phyloP scores from a whole-genome alignment of 92 coral and sea anemone species.

The Palythoa caribaeorum region DNA sequence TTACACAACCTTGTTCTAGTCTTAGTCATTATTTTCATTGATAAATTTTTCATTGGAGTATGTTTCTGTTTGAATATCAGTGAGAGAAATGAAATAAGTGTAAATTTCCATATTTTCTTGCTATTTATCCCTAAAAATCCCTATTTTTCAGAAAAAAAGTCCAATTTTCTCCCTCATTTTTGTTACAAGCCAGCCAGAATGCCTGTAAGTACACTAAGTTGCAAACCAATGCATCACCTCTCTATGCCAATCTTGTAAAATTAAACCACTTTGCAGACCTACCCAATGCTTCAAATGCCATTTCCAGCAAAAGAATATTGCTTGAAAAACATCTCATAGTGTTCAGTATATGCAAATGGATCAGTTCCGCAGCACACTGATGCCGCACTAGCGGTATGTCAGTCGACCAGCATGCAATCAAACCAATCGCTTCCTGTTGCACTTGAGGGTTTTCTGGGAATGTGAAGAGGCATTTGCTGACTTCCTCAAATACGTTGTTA shows the following conservation, averaged over 20 bases:
- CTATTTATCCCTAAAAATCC: no score
- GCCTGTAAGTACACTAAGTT: no score
- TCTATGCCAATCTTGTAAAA: neutral
- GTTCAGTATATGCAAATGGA: slow-evolving; percentile 68
- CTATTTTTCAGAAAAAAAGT: no score
- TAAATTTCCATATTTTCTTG: no score
- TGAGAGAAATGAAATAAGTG: no score
- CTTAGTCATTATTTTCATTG: no score
- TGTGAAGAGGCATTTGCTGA: slow-evolving; percentile 44
- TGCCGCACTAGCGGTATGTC: slow-evolving; percentile 82
- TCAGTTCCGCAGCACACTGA: slow-evolving; percentile 86
- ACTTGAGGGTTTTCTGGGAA: slow-evolving; percentile 60
- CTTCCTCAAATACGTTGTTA: slow-evolving; percentile 71
- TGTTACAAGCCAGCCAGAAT: no score
- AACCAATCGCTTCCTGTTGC: slow-evolving; percentile 82
- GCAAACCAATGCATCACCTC: no score
- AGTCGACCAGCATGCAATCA: slow-evolving; percentile 89
- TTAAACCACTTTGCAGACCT: slow-evolving; percentile 9
- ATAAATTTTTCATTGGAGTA: no score
- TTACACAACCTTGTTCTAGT: no score
- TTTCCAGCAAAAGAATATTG: slow-evolving; percentile 70
- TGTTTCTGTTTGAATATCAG: no score
- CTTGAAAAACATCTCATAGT: slow-evolving; percentile 60
- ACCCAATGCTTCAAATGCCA: slow-evolving; percentile 94
- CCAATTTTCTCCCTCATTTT: no score